Conservation (phyloP, 2,797 vertebrate genomes). For the Clarias pachynema region DNA sequence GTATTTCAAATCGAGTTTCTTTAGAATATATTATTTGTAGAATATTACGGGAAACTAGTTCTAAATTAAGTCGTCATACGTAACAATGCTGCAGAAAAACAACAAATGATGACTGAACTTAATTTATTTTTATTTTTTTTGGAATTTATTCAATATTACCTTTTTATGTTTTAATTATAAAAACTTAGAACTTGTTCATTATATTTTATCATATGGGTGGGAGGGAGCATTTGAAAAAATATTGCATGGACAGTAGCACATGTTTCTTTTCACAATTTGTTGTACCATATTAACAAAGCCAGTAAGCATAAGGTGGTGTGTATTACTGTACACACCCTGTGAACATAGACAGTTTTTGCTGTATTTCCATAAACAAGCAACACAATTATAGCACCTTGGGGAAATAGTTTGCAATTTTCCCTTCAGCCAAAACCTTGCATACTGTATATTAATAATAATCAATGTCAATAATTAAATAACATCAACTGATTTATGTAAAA, state of each 20-base stretch:
- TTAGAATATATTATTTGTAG: not conserved
- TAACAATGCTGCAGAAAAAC: not conserved
- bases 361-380: slow-evolving; percentile 1
- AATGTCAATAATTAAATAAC: not conserved
- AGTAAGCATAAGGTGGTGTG: not conserved
- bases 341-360: not conserved
- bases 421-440: not conserved
- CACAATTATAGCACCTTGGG: slow-evolving; percentile 31
- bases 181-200: slow-evolving; percentile 57
- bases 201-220: not conserved
- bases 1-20: not conserved
- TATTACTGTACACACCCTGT: not conserved
- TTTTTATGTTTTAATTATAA: slow-evolving; percentile 62
- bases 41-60: not conserved
- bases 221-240: not conserved
- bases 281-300: not conserved
- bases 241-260: not conserved
- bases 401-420: slow-evolving; percentile 34
- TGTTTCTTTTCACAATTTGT: not conserved
- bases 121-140: not conserved
- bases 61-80: not conserved
- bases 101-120: not conserved
- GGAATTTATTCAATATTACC: not conserved
- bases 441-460: slow-evolving; percentile 8
- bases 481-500: slow-evolving; percentile 9